A percentile compares a stretch with the other conserved stretches of the same genome.
These are phyloP conservation scores for Neoitamus cyanurus DNA, from an alignment of 2,888 invertebrate species.

Conservation along the genomic window DNA sequence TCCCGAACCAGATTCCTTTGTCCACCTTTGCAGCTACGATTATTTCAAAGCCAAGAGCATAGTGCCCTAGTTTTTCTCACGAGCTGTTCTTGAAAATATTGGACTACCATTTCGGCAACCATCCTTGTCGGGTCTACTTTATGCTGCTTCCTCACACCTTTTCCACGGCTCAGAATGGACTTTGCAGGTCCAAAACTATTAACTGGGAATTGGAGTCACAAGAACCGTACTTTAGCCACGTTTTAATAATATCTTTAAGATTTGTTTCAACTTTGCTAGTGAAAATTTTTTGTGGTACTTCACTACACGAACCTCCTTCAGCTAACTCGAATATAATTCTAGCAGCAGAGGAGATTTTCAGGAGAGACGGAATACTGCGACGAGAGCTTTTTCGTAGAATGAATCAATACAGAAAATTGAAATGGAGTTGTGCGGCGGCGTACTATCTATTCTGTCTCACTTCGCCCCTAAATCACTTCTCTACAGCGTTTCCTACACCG, in stretches of 20 bases:
- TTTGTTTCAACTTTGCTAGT: conserved; percentile 11
- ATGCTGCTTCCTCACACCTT: not conserved
- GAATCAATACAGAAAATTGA: conserved; percentile 53
- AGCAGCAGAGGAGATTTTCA: conserved; percentile 40
- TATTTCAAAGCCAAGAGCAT: conserved; percentile 41
- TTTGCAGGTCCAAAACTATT: not conserved
- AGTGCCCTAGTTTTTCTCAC: conserved; percentile 34
- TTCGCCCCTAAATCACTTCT: not conserved
- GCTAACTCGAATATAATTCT: conserved; percentile 62
- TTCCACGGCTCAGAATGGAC: not conserved
- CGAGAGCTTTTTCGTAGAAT: conserved; percentile 50
- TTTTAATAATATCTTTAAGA: not conserved
- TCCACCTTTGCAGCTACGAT: not conserved
- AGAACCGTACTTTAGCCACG: not conserved
- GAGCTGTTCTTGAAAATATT: conserved; percentile 31
- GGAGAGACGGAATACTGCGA: conserved; percentile 48
- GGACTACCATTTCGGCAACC: conserved; percentile 31
- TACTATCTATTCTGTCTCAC: conserved; percentile 16
- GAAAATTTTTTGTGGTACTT: conserved; percentile 48
- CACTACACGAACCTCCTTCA: conserved; percentile 65
- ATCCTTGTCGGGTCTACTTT: not conserved
- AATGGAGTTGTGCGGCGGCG: conserved; percentile 51
- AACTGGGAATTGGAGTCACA: not conserved
- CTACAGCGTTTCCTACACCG: not conserved
- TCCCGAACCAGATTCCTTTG: not conserved